These are phyloP conservation scores for Hirtodrosophila alboralis DNA, from an alignment of 2,888 invertebrate genomes.

Conservation along the genomic window DNA sequence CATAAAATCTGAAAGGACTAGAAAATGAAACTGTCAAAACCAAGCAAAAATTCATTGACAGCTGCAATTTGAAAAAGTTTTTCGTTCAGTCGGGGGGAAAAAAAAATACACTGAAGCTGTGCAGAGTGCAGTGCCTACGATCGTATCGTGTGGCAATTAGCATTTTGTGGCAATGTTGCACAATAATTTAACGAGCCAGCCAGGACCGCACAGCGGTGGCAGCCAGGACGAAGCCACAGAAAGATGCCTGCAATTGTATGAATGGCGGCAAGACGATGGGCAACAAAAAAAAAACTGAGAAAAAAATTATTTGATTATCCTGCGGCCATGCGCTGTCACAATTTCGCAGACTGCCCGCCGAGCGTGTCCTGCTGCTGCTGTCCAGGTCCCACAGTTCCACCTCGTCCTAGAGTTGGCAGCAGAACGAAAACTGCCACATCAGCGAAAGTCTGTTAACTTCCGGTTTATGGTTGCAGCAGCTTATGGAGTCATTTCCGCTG, in stretches of 20 bases:
- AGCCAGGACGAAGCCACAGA: constrained; percentile 38
- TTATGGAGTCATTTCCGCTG: constrained; percentile 78
- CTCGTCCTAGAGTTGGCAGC: constrained; percentile 21
- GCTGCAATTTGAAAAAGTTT: constrained; percentile 74
- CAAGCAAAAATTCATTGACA: constrained; percentile 66
- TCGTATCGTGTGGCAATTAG: constrained; percentile 79
- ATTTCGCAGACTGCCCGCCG: constrained; percentile 75
- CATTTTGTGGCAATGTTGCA: constrained; percentile 79
- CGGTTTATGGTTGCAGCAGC: constrained; percentile 80
- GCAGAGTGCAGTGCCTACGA: constrained; percentile 49
- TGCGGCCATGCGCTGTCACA: constrained; percentile 83
- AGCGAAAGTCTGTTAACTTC: constrained; percentile 83
- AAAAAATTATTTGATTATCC: constrained; percentile 81
- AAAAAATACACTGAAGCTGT: constrained; percentile 18
- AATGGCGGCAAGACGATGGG: constrained; percentile 36
- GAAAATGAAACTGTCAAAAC: constrained; percentile 59
- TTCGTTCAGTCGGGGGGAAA: constrained; percentile 4
- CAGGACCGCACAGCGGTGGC: constrained; percentile 32
- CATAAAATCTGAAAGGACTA: constrained; percentile 3
- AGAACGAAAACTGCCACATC: constrained; percentile 77
- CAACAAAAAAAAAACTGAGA: too few relatives aligned
- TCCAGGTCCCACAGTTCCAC: constrained; percentile 9
- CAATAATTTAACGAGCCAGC: constrained; percentile 73
- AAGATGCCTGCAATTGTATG: constrained; percentile 49
- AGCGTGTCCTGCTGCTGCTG: constrained; percentile 47